These are phyloP conservation scores for Sebastes matsubarae DNA, from an alignment of 2,797 vertebrate species.

Conservation along the genomic window DNA sequence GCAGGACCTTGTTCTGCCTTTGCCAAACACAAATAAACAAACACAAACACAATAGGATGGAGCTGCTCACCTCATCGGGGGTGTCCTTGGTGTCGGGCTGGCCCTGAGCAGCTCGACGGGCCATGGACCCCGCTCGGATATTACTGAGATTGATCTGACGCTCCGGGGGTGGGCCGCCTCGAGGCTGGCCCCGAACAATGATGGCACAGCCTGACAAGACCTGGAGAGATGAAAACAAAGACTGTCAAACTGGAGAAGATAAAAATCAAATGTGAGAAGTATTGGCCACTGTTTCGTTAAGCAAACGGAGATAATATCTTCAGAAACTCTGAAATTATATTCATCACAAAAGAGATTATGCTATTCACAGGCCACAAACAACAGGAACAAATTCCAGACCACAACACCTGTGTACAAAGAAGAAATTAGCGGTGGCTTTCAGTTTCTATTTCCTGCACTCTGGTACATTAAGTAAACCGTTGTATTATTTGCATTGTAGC, in stretches of 20 bases:
- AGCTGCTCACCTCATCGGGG: conserved; percentile 89
- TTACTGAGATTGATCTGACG: conserved; percentile 98
- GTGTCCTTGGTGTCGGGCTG: conserved; percentile 93
- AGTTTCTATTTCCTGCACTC: background rate
- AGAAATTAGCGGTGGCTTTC: background rate
- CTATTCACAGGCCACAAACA: background rate
- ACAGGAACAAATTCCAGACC: background rate
- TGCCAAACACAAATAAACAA: conserved; percentile 14
- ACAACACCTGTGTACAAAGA: background rate
- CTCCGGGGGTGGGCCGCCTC: conserved; percentile 94
- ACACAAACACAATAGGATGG: conserved; percentile 9
- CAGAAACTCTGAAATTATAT: background rate
- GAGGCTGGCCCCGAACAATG: conserved; percentile 95
- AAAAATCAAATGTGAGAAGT: background rate
- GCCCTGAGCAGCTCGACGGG: conserved; percentile 87
- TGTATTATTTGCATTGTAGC: background rate
- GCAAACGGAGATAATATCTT: background rate
- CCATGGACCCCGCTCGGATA: conserved; percentile 90
- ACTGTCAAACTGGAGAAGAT: background rate
- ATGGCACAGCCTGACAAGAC: conserved; percentile 96
- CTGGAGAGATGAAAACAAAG: conserved; percentile 68
- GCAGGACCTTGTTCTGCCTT: conserved; percentile 18
- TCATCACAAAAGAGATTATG: background rate
- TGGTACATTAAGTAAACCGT: background rate
- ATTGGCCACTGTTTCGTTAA: background rate